phyloP scores from a whole-genome alignment of 2,113 vertebrate genomes.

The Ardeotis arabs region DNA sequence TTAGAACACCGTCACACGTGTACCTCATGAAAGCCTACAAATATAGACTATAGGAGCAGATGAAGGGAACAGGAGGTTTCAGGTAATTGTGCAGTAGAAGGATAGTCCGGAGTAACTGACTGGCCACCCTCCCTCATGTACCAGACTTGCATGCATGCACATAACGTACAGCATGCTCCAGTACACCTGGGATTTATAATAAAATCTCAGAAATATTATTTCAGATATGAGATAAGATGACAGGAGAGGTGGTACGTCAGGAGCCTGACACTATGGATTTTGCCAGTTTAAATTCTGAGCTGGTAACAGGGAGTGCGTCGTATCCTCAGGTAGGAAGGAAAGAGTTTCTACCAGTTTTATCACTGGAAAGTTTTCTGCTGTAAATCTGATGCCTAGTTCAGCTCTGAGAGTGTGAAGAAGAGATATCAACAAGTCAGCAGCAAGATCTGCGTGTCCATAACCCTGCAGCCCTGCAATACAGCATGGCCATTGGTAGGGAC shows the following conservation, averaged over 20 bases:
- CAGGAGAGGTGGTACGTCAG: background rate
- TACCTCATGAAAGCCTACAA: background rate
- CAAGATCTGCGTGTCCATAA: background rate
- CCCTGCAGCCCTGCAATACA: background rate
- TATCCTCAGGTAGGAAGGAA: background rate
- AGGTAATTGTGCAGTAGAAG: background rate
- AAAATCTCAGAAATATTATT: background rate
- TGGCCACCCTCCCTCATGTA: background rate
- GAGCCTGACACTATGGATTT: background rate
- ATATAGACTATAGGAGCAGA: background rate
- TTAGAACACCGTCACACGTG: background rate
- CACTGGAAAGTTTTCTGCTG: background rate
- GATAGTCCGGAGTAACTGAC: rapidly evolving
- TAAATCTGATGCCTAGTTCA: background rate
- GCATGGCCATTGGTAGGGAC: background rate
- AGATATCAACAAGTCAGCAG: background rate
- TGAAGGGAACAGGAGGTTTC: background rate
- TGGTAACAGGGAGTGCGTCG: background rate
- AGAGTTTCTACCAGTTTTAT: background rate
- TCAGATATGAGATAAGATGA: background rate
- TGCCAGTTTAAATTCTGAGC: background rate
- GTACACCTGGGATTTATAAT: background rate
- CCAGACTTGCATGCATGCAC: rapidly evolving
- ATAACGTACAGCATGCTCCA: rapidly evolving
- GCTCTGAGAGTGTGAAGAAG: background rate